phyloP scores from a whole-genome alignment of 2,797 vertebrate genomes.

The Zenarchopterus dispar region DNA sequence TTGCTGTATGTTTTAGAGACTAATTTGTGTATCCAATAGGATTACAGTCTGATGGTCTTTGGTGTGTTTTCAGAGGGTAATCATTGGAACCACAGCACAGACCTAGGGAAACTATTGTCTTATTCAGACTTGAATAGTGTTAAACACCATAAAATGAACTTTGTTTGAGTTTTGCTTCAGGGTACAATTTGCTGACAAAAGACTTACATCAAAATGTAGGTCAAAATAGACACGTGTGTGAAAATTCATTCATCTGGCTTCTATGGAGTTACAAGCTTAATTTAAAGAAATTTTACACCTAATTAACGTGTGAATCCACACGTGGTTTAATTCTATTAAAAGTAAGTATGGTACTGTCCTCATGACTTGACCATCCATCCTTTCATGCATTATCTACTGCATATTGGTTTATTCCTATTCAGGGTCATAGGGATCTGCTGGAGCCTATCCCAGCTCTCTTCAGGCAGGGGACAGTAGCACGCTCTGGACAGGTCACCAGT shows the following conservation, averaged over 20 bases:
- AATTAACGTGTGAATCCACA: slow-evolving; percentile 60
- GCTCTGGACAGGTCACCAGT: too few species aligned
- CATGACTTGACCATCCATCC: background rate
- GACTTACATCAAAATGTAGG: background rate
- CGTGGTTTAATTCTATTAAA: slow-evolving; percentile 19
- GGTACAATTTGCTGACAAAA: slow-evolving; percentile 13
- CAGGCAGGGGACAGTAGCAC: too few species aligned
- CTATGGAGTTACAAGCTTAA: slow-evolving; percentile 19
- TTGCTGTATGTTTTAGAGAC: slow-evolving; percentile 56
- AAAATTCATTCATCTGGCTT: slow-evolving; percentile 28
- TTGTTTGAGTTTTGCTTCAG: slow-evolving; percentile 6
- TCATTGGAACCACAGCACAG: slow-evolving; percentile 28
- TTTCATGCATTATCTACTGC: too few species aligned
- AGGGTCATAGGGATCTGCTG: too few species aligned
- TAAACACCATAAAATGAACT: slow-evolving; percentile 17
- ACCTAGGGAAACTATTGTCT: slow-evolving; percentile 24
- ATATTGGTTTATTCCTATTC: too few species aligned
- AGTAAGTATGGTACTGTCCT: slow-evolving; percentile 11
- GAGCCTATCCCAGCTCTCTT: too few species aligned
- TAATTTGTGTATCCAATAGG: slow-evolving; percentile 71
- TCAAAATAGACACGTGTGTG: slow-evolving; percentile 12
- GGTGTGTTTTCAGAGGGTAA: slow-evolving; percentile 40
- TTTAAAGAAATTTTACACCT: slow-evolving; percentile 37
- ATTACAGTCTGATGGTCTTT: slow-evolving; percentile 59
- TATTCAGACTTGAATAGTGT: slow-evolving; percentile 12